Conservation (phyloP, 2,797 vertebrate species). For the Sciurus vulgaris region DNA sequence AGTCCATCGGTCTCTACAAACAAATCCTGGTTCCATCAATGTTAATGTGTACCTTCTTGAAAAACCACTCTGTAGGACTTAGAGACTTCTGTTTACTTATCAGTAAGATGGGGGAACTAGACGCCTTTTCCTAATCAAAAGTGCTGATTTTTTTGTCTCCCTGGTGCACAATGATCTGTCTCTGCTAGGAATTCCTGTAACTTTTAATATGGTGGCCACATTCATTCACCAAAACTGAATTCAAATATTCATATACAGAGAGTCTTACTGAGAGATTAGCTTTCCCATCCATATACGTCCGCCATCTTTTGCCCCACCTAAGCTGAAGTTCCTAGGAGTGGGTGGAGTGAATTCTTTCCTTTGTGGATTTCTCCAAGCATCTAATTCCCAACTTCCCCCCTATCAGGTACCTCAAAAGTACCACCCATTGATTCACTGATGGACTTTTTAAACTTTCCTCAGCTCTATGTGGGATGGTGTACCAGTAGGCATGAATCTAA, state of each 20-base stretch:
- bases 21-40: background rate
- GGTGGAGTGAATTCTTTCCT: background rate
- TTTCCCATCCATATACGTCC: background rate
- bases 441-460: background rate
- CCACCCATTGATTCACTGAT: background rate
- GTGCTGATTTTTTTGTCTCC: background rate
- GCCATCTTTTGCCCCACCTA: background rate
- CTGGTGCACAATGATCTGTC: background rate
- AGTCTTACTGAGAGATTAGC: background rate
- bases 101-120: accelerated
- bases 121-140: background rate
- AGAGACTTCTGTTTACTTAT: background rate
- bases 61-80: background rate
- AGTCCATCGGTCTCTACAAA: background rate
- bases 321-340: background rate
- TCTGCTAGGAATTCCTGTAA: background rate
- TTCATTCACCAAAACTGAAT: background rate
- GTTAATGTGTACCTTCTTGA: background rate
- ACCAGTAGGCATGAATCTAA: background rate
- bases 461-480: background rate
- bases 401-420: background rate
- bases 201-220: background rate
- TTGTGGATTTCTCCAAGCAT: background rate
- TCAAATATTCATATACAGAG: background rate
- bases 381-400: background rate